Evolutionary conservation across 2,888 invertebrate genomes (phyloP), one percentile per base, ranked within the genome.

Genomic region (Ectemnius continuus): DNA sequence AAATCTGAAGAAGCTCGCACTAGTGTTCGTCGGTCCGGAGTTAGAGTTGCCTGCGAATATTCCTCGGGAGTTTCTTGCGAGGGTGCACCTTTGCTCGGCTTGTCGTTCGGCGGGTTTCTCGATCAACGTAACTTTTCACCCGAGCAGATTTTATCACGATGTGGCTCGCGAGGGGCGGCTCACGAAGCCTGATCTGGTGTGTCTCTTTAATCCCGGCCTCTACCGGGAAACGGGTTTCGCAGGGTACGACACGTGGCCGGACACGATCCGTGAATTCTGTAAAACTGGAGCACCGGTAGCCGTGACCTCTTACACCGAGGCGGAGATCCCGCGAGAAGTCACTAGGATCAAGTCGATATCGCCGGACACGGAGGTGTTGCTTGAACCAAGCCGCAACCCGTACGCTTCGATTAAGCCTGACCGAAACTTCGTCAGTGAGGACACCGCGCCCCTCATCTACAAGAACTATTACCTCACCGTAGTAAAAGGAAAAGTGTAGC

Each of bases 381-480:
- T 93, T 0, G 92, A 93, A 8, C 93, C 94, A 0, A 91, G 91
- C 14, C 91, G 90, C 47, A 96, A 96, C 90, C 93, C 93, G 0
- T 95, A 94, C 82, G 92, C 94, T 0, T 95, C 95, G 58, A 92
- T 94, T 0, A 92, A 94, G 76, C 95, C 95, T 0, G 95, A 95
- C 80, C 92, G 95, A 61, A 96, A 95, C 85, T 95, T 96, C 78
- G 94, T 95, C 14, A 94, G 94, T 5, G 95, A 95, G 83, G 94
- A 95, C 75, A 93, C 93, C 60, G 93, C 92, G 61, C 95, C 95
- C 0, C 90, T 96, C 70, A 92, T 95, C 85, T 95, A 94, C 85
- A 95, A 95, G 87, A 96, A 95, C 91, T 94, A 93, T 88, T 94
- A 93, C 89, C 92, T 92, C 78, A 91, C 93, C 84, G 91, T 94